Evolutionary conservation across 1,140 invertebrate species (phyloP), one percentile per base, ranked within the genome.

Genomic region (Orussus abietinus): DNA sequence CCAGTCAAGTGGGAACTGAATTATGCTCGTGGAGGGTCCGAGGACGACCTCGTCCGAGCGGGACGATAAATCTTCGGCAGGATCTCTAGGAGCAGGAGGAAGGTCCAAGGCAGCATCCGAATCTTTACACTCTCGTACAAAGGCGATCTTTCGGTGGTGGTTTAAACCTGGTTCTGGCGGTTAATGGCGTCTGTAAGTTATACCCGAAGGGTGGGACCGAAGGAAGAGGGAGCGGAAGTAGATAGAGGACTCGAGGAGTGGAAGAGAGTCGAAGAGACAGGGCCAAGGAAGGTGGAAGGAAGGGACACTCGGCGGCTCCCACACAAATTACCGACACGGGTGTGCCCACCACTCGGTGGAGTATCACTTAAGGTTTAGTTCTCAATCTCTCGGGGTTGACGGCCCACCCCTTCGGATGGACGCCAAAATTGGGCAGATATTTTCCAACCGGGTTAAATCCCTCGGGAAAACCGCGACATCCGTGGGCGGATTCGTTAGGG

Each of bases 311-410:
- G 49, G 30, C 31, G 19, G 31, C 49, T 62, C 59, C 49, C 59
- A 62, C 59, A 62, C 58, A 61, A 61, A 61, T 62, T 62, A 62
- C 51, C 42, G n/a, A n/a, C 20, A 35, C 40, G 47, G 49, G 49
- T 47, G 30, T 34, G 32, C 49, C 22, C n/a, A 38, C 31, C 40
- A 31, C 41, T 48, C 51, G 44, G 47, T 58, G 37, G 49, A 52
- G 51, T 58, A 60, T 62, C 57, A 57, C 47, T 62, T 52, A 53
- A 44, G 44, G 49, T 56, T 57, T 49, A 49, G 40, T 46, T 51
- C 48, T 56, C 55, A 51, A 54, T 58, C 53, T 51, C 55, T 49
- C 38, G 40, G 26, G 31, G 31, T n/a, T n/a, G n/a, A n/a, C n/a
- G n/a, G n/a, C n/a, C n/a, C n/a, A n/a, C n/a, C n/a, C n/a, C n/a